Percentiles rank a stretch among this genome's conserved stretches.
phyloP scores from a whole-genome alignment of 2,888 invertebrate species.

The Strigamia crassipes region DNA sequence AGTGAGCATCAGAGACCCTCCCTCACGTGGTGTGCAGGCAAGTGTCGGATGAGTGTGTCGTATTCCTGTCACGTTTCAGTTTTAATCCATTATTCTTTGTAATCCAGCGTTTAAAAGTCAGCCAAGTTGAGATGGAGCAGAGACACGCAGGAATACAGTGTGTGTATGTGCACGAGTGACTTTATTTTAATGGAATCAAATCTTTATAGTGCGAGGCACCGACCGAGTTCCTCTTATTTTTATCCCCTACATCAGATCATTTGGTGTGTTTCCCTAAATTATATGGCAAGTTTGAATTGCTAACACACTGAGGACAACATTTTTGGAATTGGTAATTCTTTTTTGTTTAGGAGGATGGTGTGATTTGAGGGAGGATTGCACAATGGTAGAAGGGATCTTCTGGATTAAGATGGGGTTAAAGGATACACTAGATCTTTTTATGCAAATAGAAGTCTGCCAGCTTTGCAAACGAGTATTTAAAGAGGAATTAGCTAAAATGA shows the following conservation, averaged over 20 bases:
- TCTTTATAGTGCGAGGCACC: slow-evolving; percentile 16
- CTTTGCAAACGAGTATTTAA: neutral
- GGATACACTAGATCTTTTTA: neutral
- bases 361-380: neutral
- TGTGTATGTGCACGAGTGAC: slow-evolving; percentile 25
- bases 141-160: slow-evolving; percentile 26
- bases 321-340: neutral
- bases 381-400: neutral
- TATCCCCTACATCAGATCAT: neutral
- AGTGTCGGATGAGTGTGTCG: slow-evolving; percentile 10
- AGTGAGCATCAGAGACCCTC: neutral
- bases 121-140: slow-evolving; percentile 15
- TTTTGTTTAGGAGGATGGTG: neutral
- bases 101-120: slow-evolving; percentile 26
- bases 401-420: neutral
- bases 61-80: slow-evolving; percentile 22
- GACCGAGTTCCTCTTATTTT: neutral
- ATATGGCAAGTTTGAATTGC: slow-evolving; percentile 15
- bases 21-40: neutral
- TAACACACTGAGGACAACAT: neutral
- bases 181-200: slow-evolving; percentile 26
- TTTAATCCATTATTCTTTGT: slow-evolving; percentile 26
- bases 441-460: slow-evolving; percentile 6
- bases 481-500: neutral
- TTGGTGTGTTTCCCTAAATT: slow-evolving; percentile 5